Conservation (phyloP, 1,140 invertebrate genomes). For the Drosophila seguyi region DNA sequence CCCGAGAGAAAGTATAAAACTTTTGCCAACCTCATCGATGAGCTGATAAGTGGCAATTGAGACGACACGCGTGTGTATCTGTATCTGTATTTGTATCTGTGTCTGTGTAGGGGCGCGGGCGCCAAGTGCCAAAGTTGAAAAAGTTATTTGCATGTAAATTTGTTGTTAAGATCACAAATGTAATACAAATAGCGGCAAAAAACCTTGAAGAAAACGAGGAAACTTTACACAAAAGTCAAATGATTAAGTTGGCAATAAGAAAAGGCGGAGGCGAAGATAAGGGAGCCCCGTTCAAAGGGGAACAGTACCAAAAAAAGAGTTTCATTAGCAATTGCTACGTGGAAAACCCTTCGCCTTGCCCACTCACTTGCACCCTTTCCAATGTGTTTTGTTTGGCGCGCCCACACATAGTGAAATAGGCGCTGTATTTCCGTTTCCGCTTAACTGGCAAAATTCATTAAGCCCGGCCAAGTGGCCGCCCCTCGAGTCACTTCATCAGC, state of each 20-base stretch:
- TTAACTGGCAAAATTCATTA: constrained; percentile 81
- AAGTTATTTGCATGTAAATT: constrained; percentile 84
- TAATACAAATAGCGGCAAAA: constrained; percentile 68
- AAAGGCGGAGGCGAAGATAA: constrained; percentile 1
- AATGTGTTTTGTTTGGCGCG: constrained; percentile 20
- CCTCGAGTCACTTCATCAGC: constrained; percentile 40
- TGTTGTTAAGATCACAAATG: constrained; percentile 80
- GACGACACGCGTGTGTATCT: constrained; percentile 56
- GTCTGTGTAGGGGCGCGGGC: constrained; percentile 9
- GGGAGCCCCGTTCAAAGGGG: constrained; percentile 24
- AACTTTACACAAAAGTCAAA: constrained; percentile 76
- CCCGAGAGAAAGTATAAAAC: constrained; percentile 28
- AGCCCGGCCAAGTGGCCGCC: constrained; percentile 54
- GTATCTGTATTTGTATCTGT: constrained; percentile 16
- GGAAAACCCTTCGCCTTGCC: constrained; percentile 27
- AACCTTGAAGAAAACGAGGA: constrained; percentile 31
- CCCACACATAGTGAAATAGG: constrained; percentile 53
- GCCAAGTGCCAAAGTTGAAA: constrained; percentile 77
- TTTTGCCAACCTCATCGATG: constrained; percentile 75
- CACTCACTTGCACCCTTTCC: constrained; percentile 5
- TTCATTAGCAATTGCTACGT: constrained; percentile 64
- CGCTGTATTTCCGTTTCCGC: constrained; percentile 74
- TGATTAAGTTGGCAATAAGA: constrained; percentile 39
- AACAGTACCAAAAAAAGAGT: constrained; percentile 54
- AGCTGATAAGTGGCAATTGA: constrained; percentile 81